phyloP scores from a whole-genome alignment of 2,113 vertebrate species.

The Xenopus borealis region DNA sequence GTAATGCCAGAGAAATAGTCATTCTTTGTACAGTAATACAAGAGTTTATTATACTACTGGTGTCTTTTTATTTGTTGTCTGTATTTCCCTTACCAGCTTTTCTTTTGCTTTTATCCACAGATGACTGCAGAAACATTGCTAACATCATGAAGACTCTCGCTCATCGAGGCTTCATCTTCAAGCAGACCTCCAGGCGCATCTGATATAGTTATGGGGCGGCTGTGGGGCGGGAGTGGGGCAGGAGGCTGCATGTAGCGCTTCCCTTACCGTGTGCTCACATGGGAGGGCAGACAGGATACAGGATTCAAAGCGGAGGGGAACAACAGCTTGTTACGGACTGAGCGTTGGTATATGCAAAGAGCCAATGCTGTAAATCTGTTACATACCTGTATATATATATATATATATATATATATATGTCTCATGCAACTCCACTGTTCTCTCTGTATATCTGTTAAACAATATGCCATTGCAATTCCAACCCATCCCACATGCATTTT shows the following conservation, averaged over 20 bases:
- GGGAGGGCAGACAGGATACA: conserved; percentile 27
- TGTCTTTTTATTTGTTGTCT: too few species aligned
- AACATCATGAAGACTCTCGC: conserved; percentile 83
- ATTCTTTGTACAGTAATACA: too few species aligned
- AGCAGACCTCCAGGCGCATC: conserved; percentile 78
- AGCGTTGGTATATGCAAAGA: background rate
- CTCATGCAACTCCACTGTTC: conserved; percentile 48
- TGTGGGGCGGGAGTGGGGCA: conserved; percentile 21
- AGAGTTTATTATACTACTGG: too few species aligned
- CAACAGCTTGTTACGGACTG: conserved; percentile 22
- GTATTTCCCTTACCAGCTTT: background rate
- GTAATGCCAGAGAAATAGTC: too few species aligned
- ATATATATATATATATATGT: conserved; percentile 39
- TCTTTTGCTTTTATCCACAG: conserved; percentile 52
- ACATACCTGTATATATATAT: conserved; percentile 46
- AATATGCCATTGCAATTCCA: background rate
- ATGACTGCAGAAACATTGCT: conserved; percentile 80
- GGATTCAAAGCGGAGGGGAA: conserved; percentile 24
- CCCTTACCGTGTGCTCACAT: conserved; percentile 16
- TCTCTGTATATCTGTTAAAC: conserved; percentile 47
- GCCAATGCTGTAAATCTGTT: conserved; percentile 48
- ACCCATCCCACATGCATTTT: background rate
- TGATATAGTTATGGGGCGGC: conserved; percentile 53
- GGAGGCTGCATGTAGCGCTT: conserved; percentile 45
- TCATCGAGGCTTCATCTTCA: conserved; percentile 80